These are phyloP conservation scores for Palythoa grandis DNA, from an alignment of 92 coral and sea anemone genomes.

Conservation along the genomic window DNA sequence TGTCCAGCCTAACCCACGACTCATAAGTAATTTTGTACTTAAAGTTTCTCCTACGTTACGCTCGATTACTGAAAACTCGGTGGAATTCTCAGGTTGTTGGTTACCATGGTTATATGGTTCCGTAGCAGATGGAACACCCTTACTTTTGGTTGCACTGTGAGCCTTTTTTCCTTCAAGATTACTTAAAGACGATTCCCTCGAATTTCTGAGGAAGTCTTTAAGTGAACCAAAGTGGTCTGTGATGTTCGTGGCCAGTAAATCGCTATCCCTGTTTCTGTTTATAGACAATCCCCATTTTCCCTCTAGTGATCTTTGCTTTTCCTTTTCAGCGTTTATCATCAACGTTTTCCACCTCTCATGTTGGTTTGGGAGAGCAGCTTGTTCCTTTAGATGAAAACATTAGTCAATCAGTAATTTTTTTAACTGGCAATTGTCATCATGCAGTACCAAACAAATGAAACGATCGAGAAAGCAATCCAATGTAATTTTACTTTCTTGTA, in stretches of 20 bases:
- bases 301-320: slow-evolving; percentile 56
- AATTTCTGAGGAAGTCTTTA: not conserved
- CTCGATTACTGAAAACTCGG: not conserved
- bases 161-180: not conserved
- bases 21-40: not conserved
- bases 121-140: not conserved
- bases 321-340: slow-evolving; percentile 67
- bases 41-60: not conserved
- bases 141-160: not conserved
- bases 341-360: slow-evolving; percentile 64
- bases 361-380: slow-evolving; percentile 47
- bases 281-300: slow-evolving; percentile 47
- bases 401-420: not conserved
- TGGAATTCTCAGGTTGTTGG: not conserved
- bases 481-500: not conserved
- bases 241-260: not conserved
- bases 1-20: not conserved
- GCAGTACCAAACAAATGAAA: too few species aligned
- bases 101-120: not conserved
- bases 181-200: not conserved
- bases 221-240: not conserved
- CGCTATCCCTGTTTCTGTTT: not conserved
- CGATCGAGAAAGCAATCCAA: not conserved
- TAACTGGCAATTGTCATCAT: not conserved
- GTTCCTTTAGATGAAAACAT: slow-evolving; percentile 49